A percentile compares a stretch with the other conserved stretches of the same genome.
Conservation (phyloP, 2,113 vertebrate species). For the Pollimyrus isidori region DNA sequence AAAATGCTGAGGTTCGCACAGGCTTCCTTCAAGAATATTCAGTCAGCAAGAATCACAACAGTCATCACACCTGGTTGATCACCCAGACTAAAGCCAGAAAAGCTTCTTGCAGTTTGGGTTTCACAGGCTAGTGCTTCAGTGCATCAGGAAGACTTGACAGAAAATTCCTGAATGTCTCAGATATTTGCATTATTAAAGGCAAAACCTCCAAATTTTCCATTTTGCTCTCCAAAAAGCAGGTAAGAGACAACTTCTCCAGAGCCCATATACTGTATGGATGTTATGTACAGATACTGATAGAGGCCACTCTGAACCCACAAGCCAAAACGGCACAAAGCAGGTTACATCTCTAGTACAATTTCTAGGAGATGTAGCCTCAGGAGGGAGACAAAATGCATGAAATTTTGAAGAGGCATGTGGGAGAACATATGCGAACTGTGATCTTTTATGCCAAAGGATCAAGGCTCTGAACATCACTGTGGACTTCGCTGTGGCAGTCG, state of each 20-base stretch:
- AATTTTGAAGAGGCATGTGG: background rate
- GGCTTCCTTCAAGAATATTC: background rate
- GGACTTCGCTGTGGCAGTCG: background rate
- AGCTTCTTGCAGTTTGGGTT: background rate
- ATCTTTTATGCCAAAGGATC: background rate
- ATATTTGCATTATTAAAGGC: background rate
- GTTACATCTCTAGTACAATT: background rate
- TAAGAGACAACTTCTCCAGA: background rate
- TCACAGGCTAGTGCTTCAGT: background rate
- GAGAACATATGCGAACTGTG: background rate
- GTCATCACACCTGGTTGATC: background rate
- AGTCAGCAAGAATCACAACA: background rate
- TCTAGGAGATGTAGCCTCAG: background rate
- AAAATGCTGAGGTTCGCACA: background rate
- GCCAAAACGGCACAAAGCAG: background rate
- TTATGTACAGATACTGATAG: background rate
- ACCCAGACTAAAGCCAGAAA: background rate
- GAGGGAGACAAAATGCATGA: background rate
- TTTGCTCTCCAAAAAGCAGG: background rate
- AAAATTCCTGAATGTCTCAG: background rate
- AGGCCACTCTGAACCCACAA: background rate
- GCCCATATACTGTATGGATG: background rate
- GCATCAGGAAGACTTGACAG: background rate
- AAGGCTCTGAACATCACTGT: background rate
- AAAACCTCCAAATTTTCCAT: background rate